Conservation (phyloP, 2,888 invertebrate species). For the Meta bourneti region DNA sequence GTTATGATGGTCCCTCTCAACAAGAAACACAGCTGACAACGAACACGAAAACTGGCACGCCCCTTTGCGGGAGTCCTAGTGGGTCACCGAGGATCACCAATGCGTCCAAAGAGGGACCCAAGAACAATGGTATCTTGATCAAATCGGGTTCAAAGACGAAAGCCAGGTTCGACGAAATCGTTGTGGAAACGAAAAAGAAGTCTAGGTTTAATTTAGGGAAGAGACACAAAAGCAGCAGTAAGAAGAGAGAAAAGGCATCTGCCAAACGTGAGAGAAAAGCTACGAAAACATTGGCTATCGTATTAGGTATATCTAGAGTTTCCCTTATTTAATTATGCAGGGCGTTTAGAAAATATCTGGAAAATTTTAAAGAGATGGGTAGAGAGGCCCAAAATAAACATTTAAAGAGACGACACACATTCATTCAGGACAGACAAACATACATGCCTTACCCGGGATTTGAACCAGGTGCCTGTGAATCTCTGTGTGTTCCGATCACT, state of each 20-base stretch:
- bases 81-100: slow-evolving; percentile 32
- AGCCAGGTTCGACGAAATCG: slow-evolving; percentile 15
- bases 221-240: slow-evolving; percentile 96
- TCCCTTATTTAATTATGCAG: slow-evolving; percentile 79
- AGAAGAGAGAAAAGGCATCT: slow-evolving; percentile 95
- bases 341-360: no score
- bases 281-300: slow-evolving; percentile 98
- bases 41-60: slow-evolving; percentile 14
- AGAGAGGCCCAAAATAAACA: no score
- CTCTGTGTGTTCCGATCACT: no score
- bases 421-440: no score
- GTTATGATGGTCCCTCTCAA: slow-evolving; percentile 86
- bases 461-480: no score
- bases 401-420: no score
- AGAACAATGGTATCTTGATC: slow-evolving; percentile 41
- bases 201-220: slow-evolving; percentile 78
- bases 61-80: slow-evolving; percentile 7
- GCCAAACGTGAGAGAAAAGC: slow-evolving; percentile 98
- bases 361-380: no score
- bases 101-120: neutral
- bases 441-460: no score
- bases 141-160: slow-evolving; percentile 22
- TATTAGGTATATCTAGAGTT: slow-evolving; percentile 93
- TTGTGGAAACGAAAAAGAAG: slow-evolving; percentile 73
- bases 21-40: slow-evolving; percentile 83